These are phyloP conservation scores for Petrolisthes cinctipes DNA, from an alignment of 2,888 invertebrate species.

Conservation along the genomic window DNA sequence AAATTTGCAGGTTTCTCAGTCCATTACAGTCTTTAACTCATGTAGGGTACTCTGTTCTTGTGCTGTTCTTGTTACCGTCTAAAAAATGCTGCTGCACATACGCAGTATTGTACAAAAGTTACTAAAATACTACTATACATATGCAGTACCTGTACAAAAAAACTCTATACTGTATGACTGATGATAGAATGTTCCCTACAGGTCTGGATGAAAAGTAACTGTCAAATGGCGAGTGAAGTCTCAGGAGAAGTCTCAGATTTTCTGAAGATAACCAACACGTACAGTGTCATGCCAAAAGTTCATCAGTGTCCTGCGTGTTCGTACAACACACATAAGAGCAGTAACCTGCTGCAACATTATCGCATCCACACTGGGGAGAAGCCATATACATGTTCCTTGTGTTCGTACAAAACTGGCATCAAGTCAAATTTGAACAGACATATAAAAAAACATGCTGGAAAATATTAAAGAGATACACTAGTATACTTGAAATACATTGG, in stretches of 20 bases:
- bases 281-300: no score
- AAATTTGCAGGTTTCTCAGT: no score
- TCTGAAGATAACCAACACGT: neutral
- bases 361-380: constrained; percentile 52
- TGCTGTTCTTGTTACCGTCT: no score
- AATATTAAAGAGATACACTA: no score
- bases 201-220: constrained; percentile 46
- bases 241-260: constrained; percentile 14
- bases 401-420: constrained; percentile 13
- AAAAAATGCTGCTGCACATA: no score
- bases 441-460: neutral
- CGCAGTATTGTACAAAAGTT: no score
- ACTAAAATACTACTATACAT: no score
- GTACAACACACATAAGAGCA: neutral
- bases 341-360: constrained; percentile 1
- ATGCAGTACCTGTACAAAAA: no score
- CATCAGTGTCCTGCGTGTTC: neutral
- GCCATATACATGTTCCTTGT: constrained; percentile 38
- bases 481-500: no score
- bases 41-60: no score
- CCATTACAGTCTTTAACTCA: no score
- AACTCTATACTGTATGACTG: no score
- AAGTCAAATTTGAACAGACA: constrained; percentile 20
- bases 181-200: constrained; percentile 8
- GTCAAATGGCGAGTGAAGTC: constrained; percentile 26